A percentile compares a stretch with the other conserved stretches of the same genome.
Evolutionary conservation across 2,113 vertebrate genomes (phyloP).

Genomic region (Oenanthe oenanthe): DNA sequence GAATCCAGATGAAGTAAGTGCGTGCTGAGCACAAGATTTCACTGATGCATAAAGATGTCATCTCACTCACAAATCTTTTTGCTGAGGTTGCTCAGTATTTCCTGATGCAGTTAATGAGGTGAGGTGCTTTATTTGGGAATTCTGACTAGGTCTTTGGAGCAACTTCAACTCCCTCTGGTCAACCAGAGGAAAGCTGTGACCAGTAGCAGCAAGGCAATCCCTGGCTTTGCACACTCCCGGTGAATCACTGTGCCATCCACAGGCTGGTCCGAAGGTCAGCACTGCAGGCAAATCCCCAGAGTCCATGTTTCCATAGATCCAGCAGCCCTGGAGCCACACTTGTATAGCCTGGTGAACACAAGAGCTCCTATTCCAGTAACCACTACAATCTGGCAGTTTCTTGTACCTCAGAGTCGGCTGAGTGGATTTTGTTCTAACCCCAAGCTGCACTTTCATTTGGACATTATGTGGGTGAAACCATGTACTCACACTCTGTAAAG

Average conservation of each 20-base stretch:
- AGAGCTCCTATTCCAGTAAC: not conserved
- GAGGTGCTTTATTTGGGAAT: not conserved
- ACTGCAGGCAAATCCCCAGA: not conserved
- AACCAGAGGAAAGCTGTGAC: not conserved
- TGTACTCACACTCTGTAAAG: not conserved
- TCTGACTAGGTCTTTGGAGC: not conserved
- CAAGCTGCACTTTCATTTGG: constrained; percentile 4
- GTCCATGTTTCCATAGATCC: not conserved
- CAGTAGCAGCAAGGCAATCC: not conserved
- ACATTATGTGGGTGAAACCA: not conserved
- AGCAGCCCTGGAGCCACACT: not conserved
- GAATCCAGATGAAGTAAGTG: constrained; percentile 41
- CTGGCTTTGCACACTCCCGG: not conserved
- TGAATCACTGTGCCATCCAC: not conserved
- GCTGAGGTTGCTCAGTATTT: constrained; percentile 15
- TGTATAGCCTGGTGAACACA: not conserved
- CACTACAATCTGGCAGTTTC: not conserved
- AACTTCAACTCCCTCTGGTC: not conserved
- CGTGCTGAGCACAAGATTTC: not conserved
- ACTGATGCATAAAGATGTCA: constrained; percentile 8
- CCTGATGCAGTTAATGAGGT: not conserved
- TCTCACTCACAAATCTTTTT: constrained; percentile 21
- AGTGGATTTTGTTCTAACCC: constrained; percentile 16
- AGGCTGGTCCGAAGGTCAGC: not conserved
- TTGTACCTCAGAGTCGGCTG: not conserved